Evolutionary conservation across 64 coral and sea anemone genomes (phyloP).

Genomic region (Catalaphyllia jardinei): DNA sequence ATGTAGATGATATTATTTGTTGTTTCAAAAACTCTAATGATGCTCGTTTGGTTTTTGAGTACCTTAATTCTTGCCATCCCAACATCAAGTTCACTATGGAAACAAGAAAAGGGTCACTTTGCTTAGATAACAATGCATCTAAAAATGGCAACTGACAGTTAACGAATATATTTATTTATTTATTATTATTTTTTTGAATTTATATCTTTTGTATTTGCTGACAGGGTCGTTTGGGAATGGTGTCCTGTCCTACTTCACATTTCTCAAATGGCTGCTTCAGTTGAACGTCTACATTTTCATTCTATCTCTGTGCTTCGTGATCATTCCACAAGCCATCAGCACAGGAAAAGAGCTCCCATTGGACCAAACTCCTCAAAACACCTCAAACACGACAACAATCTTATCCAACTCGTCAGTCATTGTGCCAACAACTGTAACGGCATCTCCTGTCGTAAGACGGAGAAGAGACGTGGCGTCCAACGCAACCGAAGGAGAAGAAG

Average conservation of each 20-base stretch:
- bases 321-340: conserved; percentile 88
- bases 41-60: too few relatives aligned
- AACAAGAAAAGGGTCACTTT: too few relatives aligned
- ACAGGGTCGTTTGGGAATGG: conserved; percentile 94
- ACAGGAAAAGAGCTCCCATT: conserved; percentile 37
- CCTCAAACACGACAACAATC: background rate
- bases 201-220: conserved; percentile 12
- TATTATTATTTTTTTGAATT: background rate
- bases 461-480: background rate
- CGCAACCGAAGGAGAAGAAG: background rate
- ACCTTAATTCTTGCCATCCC: too few relatives aligned
- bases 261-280: conserved; percentile 87
- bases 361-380: background rate
- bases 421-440: background rate
- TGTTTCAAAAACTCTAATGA: too few relatives aligned
- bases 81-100: too few relatives aligned
- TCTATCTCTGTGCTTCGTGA: conserved; percentile 69
- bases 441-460: background rate
- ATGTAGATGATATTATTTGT: too few relatives aligned
- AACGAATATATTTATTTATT: background rate
- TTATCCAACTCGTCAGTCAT: background rate
- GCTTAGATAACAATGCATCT: too few relatives aligned
- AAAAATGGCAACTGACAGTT: too few relatives aligned
- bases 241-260: conserved; percentile 92
- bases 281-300: conserved; percentile 78